Base-by-base conservation (phyloP, 1,140 invertebrate genomes). In the Lordiphosa mommai region DNA sequence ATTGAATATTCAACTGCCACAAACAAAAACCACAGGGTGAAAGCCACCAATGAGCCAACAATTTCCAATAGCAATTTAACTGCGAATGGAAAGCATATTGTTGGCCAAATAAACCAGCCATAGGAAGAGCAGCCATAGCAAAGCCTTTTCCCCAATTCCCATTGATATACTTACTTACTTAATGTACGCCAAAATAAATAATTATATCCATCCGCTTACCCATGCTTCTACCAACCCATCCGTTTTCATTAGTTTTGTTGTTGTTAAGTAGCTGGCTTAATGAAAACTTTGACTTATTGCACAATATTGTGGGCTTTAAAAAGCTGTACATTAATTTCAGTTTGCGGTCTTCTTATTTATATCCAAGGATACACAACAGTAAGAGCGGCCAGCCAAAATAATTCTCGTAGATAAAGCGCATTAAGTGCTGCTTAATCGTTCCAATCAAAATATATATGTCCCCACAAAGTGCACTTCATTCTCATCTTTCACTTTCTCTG, bases 261-360 rank as follows among this genome's bases (percentile, higher is more conserved):
- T 13, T 8, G 30, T 32, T 32, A 20, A 16, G 13, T n/a, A 32
- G 9, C 29, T 32, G 9, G 9, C 32, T 14, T 32, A 32, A 48
- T 48, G 32, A 48, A 16, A 33, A 48, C 29, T 48, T 48, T 33
- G 46, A 48, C 29, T 48, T 33, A 48, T 48, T 48, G 14, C 30
- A 23, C 20, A 43, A 43, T 48, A 48, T 14, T 48, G 46, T 17
- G 29, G 9, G 29, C 46, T 48, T 32, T 32, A 10, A 48, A 46
- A 32, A 13, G 13, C 3, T 1, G 14, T 8, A 5, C 46, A 48
- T 33, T 33, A 48, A 48, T 48, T 33, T 29, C 29, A 48, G 29
- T 48, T 33, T 33, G 29, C 7, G 16, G 12, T 32, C 5, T 2
- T 3, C 2, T 8, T n/a, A 38, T 2, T 3, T 12, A 13, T 5